Conservation (phyloP, 2,888 invertebrate species). For the Clunio marinus region DNA sequence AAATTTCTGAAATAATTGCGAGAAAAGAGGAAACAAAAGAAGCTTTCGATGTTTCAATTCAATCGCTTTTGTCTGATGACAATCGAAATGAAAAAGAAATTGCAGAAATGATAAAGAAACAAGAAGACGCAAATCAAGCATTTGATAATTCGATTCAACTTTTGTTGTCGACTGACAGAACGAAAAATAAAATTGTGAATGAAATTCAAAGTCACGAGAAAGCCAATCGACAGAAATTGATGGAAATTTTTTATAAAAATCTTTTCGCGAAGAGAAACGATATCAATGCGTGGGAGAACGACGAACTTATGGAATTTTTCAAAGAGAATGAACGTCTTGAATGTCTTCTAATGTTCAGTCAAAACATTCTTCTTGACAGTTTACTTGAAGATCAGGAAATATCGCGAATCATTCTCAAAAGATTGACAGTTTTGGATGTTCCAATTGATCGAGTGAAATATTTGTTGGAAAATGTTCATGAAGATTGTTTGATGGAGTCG, state of each 20-base stretch:
- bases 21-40: neutral
- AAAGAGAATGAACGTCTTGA: neutral
- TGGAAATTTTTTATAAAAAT: conserved; percentile 9
- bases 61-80: too few species aligned
- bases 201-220: too few species aligned
- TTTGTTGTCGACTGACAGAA: too few species aligned
- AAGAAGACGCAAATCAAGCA: too few species aligned
- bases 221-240: neutral
- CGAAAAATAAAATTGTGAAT: too few species aligned
- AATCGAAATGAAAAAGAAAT: neutral
- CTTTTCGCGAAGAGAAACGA: conserved; percentile 6
- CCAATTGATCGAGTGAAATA: neutral
- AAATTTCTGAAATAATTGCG: neutral
- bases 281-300: conserved; percentile 21
- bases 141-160: too few species aligned
- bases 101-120: neutral
- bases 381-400: conserved; percentile 34
- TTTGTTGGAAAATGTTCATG: conserved; percentile 16
- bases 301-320: conserved; percentile 31
- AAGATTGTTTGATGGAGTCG: neutral
- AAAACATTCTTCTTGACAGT: neutral
- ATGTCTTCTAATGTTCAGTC: neutral
- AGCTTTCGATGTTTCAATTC: too few species aligned
- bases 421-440: neutral
- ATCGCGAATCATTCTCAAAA: conserved; percentile 24